Base-by-base conservation (phyloP, 2,888 invertebrate species). In the Lamellibrachia columna region DNA sequence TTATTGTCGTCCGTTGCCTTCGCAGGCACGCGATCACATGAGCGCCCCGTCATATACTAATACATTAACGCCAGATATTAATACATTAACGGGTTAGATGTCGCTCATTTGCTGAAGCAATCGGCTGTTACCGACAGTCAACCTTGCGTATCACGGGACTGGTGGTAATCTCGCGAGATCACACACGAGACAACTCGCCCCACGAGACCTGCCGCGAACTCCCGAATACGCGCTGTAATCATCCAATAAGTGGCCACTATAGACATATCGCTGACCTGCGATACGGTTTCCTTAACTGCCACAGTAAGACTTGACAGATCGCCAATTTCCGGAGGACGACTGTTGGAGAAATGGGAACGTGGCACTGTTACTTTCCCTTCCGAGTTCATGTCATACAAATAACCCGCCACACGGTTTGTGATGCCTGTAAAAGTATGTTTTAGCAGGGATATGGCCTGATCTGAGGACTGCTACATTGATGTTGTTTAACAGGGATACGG, bases 131-230 rank as follows among this genome's bases (percentile, higher is more conserved):
- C 75, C n/a, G 55, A 55, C 55, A 55, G 55, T 55, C 55, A 55
- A 9, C 75, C 22, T n/a, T 15, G 22, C n/a, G 75, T 22, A 75
- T n/a, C 75, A 22, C 75, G 75, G 75, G 75, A 75, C 75, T 22
- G 75, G 75, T 75, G 22, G 75, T 75, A 75, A 75, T 75, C 75
- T 75, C 75, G 75, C 75, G 75, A 75, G 75, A 75, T 75, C 75
- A 6, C 75, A n/a, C 15, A 75, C 75, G 6, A n/a, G n/a, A n/a
- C 75, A 75, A 75, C 22, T 15, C 15, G 75, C 15, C 75, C 75
- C 75, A 22, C 15, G 75, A 22, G 75, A 75, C 75, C 15, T 6
- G 75, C 22, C 22, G 75, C 75, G 75, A 75, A 15, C 75, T 4
- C 15, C 15, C 75, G 75, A 75, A 22, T 75, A n/a, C 75, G 75